phyloP scores from a whole-genome alignment of 2,888 invertebrate genomes.

The Zaprionus obscuricornis region DNA sequence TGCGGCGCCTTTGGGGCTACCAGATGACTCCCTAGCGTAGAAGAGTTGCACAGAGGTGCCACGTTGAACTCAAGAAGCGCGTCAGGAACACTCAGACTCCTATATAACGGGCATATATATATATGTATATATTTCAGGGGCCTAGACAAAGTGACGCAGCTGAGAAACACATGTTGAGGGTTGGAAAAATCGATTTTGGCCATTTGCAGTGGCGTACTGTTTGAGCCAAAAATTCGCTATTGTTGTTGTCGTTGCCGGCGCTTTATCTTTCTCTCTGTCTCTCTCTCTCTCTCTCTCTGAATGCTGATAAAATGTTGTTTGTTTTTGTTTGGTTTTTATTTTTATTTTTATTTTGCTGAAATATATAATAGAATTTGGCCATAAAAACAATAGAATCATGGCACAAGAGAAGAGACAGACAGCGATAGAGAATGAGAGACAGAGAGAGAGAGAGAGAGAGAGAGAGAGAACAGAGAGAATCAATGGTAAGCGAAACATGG shows the following conservation, averaged over 20 bases:
- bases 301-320: constrained; percentile 60
- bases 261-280: constrained; percentile 41
- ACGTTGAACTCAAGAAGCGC: no score
- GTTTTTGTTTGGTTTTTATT: constrained; percentile 23
- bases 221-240: constrained; percentile 26
- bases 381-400: constrained; percentile 7
- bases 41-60: no score
- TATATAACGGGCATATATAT: no score
- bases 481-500: constrained; percentile 27
- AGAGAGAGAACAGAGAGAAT: constrained; percentile 19
- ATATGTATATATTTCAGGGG: no score
- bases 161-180: constrained; percentile 53
- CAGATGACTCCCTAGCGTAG: no score
- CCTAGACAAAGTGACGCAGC: constrained; percentile 19
- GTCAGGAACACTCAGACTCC: no score
- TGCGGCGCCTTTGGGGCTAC: constrained; percentile 25
- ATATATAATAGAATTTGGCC: not conserved
- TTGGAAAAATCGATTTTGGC: constrained; percentile 81
- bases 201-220: constrained; percentile 37
- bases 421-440: not conserved
- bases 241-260: constrained; percentile 49
- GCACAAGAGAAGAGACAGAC: no score
- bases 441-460: not conserved
- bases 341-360: constrained; percentile 8
- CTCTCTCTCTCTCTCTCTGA: constrained; percentile 3